Base-by-base conservation (phyloP, 1,140 invertebrate species). In the Halesus radiatus region DNA sequence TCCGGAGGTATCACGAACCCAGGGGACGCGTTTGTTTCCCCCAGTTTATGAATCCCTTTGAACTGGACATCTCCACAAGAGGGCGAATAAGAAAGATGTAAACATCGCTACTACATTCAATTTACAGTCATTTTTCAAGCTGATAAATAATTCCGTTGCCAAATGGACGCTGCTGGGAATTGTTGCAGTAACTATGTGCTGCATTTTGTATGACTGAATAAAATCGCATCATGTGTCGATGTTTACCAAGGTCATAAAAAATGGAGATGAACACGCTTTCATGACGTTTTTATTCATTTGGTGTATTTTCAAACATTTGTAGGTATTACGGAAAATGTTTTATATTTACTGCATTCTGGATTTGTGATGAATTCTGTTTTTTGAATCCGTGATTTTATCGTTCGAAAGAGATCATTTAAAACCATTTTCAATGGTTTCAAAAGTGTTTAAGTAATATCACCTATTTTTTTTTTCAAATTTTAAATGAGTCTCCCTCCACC, bases 61-160 rank as follows among this genome's bases (percentile, higher is more conserved):
- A 89, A 88, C 81, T 89, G 89, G 88, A 89, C 88, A 89, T 88
- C 87, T 87, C 85, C 50, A 54, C 75, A 54, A 50, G 72, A 58
- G 80, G 77, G 37, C 26, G 88, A 87, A 88, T 88, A 89, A 89
- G 89, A 89, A 88, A 88, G 88, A 89, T 90, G 89, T 90, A 89
- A 90, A 90, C 89, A 90, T 89, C 87, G 88, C 88, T 87, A 89
- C 87, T 90, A 90, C 89, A 90, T 89, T 90, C 89, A 90, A 90
- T 90, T 90, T 89, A 87, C 88, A 87, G 88, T 90, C 88, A 90
- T 90, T 90, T 90, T 89, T 90, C 89, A 90, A 89, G 89, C 88
- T 90, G 88, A 89, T 90, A 90, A 90, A 90, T 90, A 90, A 90
- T 90, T 89, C 89, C 88, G 88, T 80, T 52, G 58, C 72, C 52